phyloP scores from a whole-genome alignment of 2,113 vertebrate species.

The Nycticebus coucang region DNA sequence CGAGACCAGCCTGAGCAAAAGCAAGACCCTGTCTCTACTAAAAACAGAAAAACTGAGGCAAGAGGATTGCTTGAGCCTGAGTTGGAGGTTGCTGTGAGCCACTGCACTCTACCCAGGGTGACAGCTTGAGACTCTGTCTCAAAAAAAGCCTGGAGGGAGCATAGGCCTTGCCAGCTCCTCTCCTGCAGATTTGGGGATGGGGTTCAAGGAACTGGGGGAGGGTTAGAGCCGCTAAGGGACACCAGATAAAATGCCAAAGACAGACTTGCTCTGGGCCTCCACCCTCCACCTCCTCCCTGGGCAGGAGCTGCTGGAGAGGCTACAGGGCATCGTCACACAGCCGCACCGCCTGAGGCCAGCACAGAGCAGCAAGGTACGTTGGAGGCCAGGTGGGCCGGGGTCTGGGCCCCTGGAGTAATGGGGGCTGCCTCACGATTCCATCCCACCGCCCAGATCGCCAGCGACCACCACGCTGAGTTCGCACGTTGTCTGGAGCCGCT shows the following conservation, averaged over 20 bases:
- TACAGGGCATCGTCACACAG: conserved; percentile 92
- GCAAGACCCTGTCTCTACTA: too few relatives aligned
- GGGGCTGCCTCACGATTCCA: neutral
- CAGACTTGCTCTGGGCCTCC: neutral
- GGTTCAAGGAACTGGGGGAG: neutral
- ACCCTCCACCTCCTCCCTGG: neutral
- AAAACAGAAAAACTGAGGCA: too few relatives aligned
- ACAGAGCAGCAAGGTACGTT: conserved; percentile 92
- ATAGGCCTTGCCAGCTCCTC: neutral
- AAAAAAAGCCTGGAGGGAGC: neutral
- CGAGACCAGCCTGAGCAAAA: too few relatives aligned
- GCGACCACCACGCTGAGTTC: conserved; percentile 92
- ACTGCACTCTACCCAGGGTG: too few relatives aligned
- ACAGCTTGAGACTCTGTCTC: too few relatives aligned
- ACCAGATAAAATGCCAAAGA: neutral
- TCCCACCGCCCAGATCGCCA: conserved; percentile 87
- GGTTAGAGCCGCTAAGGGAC: neutral
- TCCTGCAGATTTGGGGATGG: neutral
- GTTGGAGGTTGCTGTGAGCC: too few relatives aligned
- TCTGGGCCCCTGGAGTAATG: fast-evolving
- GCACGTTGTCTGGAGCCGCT: conserved; percentile 92
- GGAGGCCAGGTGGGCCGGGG: fast-evolving
- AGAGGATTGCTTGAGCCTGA: too few relatives aligned
- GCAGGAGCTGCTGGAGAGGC: conserved; percentile 94
- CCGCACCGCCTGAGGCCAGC: conserved; percentile 91